phyloP scores from a whole-genome alignment of 2,797 vertebrate genomes.

The Microctenopoma stevenorrisi region DNA sequence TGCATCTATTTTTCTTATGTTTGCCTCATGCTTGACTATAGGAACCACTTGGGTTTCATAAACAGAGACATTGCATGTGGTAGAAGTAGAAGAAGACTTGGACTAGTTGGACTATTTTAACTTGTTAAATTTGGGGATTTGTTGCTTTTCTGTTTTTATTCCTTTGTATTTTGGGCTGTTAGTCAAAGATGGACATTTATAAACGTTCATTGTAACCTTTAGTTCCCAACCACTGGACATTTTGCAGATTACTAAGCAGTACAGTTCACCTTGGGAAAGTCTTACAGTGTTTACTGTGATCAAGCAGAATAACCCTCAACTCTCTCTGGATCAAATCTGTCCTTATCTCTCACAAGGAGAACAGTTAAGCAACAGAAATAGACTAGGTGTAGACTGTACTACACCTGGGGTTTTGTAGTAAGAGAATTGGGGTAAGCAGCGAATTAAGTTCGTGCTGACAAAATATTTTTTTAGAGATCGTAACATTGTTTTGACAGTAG shows the following conservation, averaged over 20 bases:
- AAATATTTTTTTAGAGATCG: slow-evolving; percentile 23
- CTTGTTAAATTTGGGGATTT: neutral
- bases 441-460: slow-evolving; percentile 33
- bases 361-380: slow-evolving; percentile 38
- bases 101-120: neutral
- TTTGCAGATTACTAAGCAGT: neutral
- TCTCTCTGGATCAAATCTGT: slow-evolving; percentile 44
- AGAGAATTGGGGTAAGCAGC: slow-evolving; percentile 31
- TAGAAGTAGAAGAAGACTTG: no score
- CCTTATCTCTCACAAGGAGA: slow-evolving; percentile 59
- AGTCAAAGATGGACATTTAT: no score
- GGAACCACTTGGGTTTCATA: no score
- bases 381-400: slow-evolving; percentile 35
- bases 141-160: neutral
- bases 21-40: no score
- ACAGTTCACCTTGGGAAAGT: slow-evolving; percentile 62
- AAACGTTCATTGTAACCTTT: no score
- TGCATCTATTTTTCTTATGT: neutral
- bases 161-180: no score
- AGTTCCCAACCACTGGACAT: slow-evolving; percentile 2
- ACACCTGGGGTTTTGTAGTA: slow-evolving; percentile 32
- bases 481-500: slow-evolving; percentile 69
- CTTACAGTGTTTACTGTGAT: slow-evolving; percentile 50
- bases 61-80: no score
- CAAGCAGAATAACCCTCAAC: slow-evolving; percentile 46